These are phyloP conservation scores for Cirrhinus molitorella DNA, from an alignment of 2,797 vertebrate species.

Conservation along the genomic window DNA sequence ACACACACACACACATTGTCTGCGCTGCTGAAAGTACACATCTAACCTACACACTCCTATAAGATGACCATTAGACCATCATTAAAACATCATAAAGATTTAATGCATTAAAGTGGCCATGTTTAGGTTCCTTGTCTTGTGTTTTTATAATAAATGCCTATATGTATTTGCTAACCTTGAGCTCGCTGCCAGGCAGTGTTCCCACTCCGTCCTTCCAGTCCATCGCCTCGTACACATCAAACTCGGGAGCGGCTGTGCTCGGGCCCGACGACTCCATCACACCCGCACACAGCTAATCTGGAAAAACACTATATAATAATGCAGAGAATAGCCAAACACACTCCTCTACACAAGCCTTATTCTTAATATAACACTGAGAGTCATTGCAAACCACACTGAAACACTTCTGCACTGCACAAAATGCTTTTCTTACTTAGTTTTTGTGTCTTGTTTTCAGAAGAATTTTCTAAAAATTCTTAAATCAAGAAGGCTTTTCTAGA, in stretches of 20 bases:
- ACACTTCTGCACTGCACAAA: not conserved
- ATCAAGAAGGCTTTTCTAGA: too few species aligned
- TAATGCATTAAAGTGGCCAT: not conserved
- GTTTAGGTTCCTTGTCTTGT: not conserved
- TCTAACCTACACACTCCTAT: not conserved
- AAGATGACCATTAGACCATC: not conserved
- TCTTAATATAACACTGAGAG: not conserved
- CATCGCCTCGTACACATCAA: slow-evolving; percentile 87
- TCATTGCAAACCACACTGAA: not conserved
- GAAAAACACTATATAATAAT: slow-evolving; percentile 6
- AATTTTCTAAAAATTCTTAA: too few species aligned
- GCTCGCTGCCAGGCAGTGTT: slow-evolving; percentile 85
- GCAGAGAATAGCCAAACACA: not conserved
- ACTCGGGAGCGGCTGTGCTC: slow-evolving; percentile 81
- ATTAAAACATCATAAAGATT: not conserved
- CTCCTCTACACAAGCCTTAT: not conserved
- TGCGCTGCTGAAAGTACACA: slow-evolving; percentile 21
- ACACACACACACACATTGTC: not conserved
- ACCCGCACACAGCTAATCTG: slow-evolving; percentile 35
- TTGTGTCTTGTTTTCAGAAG: too few species aligned
- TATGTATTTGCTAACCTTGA: slow-evolving; percentile 75
- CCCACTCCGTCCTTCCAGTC: slow-evolving; percentile 89
- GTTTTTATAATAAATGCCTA: slow-evolving; percentile 60
- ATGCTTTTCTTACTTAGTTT: too few species aligned
- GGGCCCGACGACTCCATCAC: slow-evolving; percentile 81